phyloP scores from a whole-genome alignment of 2,888 invertebrate species.

The Antitype chi region DNA sequence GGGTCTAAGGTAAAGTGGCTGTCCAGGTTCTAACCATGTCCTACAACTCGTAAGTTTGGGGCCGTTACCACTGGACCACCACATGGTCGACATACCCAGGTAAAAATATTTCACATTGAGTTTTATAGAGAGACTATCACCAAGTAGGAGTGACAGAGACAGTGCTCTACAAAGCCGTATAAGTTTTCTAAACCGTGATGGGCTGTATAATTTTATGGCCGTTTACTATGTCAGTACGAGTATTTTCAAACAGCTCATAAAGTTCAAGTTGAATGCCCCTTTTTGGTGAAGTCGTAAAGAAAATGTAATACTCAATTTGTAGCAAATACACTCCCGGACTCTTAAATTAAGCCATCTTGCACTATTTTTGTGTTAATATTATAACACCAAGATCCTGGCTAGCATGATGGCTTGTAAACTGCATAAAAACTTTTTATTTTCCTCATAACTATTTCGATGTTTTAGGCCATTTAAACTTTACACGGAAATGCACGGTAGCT shows the following conservation, averaged over 20 bases:
- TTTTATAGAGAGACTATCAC: neutral
- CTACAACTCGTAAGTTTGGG: too few relatives aligned
- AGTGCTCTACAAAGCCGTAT: neutral
- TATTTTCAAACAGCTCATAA: neutral
- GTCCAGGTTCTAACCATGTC: too few relatives aligned
- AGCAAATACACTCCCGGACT: slow-evolving; percentile 10
- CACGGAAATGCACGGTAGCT: too few relatives aligned
- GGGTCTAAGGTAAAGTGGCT: too few relatives aligned
- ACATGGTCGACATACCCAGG: neutral
- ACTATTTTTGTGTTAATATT: too few relatives aligned
- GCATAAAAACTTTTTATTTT: too few relatives aligned
- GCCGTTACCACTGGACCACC: too few relatives aligned
- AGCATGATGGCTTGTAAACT: too few relatives aligned
- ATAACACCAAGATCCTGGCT: too few relatives aligned
- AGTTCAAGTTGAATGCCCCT: neutral
- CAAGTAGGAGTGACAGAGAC: neutral
- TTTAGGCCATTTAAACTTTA: too few relatives aligned
- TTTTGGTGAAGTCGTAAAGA: slow-evolving; percentile 4
- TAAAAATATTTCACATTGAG: neutral
- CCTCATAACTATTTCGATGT: too few relatives aligned
- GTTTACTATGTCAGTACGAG: neutral
- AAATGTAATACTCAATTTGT: slow-evolving; percentile 13
- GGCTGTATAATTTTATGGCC: neutral
- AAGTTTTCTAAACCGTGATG: neutral
- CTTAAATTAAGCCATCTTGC: too few relatives aligned